Conservation (phyloP, 2,888 invertebrate genomes). For the Brachypalpus laphriformis region DNA sequence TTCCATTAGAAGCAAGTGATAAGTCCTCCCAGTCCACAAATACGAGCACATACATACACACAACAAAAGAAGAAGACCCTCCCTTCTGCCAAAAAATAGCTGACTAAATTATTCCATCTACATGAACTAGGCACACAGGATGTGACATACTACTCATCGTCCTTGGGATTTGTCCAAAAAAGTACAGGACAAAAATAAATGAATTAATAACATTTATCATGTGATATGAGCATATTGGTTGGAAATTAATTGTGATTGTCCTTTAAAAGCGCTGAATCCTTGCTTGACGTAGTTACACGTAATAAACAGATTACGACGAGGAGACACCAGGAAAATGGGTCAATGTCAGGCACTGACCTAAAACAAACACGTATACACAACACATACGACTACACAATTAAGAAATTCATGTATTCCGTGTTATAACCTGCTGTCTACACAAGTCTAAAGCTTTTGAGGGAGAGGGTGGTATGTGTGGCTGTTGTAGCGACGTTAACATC, state of each 20-base stretch:
- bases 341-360: conserved; percentile 47
- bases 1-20: conserved; percentile 29
- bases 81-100: not conserved
- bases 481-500: too few relatives aligned
- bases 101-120: not conserved
- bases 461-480: too few relatives aligned
- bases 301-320: not conserved
- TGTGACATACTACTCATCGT: too few relatives aligned
- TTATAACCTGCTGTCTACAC: not conserved
- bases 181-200: conserved; percentile 10
- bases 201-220: conserved; percentile 19
- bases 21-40: not conserved
- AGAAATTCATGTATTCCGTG: not conserved
- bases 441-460: too few relatives aligned
- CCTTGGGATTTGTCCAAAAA: not conserved
- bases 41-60: not conserved
- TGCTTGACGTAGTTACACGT: not conserved
- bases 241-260: conserved; percentile 24
- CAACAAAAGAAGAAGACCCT: not conserved
- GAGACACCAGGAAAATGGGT: conserved; percentile 26
- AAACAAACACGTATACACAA: conserved; percentile 3
- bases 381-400: not conserved
- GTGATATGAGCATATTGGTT: not conserved
- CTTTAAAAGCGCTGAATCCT: not conserved
- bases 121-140: too few relatives aligned